A percentile compares a stretch with the other conserved stretches of the same genome.
These are phyloP conservation scores for Ochropleura plecta DNA, from an alignment of 2,888 invertebrate genomes.

Conservation along the genomic window DNA sequence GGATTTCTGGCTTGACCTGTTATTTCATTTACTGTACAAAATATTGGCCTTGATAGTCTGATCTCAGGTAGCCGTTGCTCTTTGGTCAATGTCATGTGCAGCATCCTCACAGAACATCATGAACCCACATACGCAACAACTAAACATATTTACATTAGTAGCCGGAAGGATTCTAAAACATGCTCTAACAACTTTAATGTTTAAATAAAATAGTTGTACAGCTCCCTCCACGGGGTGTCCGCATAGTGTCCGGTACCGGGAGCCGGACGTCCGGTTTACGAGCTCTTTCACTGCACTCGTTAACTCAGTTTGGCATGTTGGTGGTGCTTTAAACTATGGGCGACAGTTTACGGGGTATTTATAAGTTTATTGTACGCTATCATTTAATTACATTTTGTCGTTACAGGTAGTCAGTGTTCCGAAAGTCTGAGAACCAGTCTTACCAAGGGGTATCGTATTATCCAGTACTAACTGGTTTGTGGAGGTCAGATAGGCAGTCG, in stretches of 20 bases:
- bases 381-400: too few species aligned
- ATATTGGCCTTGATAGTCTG: not conserved
- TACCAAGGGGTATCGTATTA: too few species aligned
- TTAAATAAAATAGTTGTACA: constrained; percentile 54
- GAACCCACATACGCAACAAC: not conserved
- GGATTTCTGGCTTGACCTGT: not conserved
- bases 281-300: constrained; percentile 49
- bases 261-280: constrained; percentile 58
- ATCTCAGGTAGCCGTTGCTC: not conserved
- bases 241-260: constrained; percentile 31
- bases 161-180: constrained; percentile 23
- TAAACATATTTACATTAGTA: constrained; percentile 20
- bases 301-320: constrained; percentile 53
- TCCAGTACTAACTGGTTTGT: too few species aligned
- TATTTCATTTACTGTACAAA: not conserved
- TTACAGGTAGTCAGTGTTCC: too few species aligned
- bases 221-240: constrained; percentile 22
- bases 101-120: not conserved
- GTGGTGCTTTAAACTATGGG: constrained; percentile 11
- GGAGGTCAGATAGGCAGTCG: too few species aligned
- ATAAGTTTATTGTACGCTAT: constrained; percentile 2
- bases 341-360: constrained; percentile 17
- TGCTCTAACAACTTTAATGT: constrained; percentile 46
- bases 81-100: not conserved
- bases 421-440: too few species aligned